Conservation (phyloP, 2,113 vertebrate species). For the Geococcyx californianus region DNA sequence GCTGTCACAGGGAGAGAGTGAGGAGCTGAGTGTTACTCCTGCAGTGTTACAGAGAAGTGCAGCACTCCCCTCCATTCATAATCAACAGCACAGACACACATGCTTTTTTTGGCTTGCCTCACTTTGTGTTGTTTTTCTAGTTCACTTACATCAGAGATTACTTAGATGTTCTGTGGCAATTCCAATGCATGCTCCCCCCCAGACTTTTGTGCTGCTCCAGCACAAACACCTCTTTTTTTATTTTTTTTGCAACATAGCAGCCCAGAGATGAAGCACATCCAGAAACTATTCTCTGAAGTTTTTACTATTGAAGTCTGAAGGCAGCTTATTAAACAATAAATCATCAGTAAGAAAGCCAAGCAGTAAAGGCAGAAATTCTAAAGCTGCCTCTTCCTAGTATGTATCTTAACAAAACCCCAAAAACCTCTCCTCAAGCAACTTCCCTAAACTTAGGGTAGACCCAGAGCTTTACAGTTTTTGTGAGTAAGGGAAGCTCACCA, state of each 20-base stretch:
- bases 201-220: not conserved
- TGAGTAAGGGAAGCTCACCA: not conserved
- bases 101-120: not conserved
- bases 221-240: not conserved
- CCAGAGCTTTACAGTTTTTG: not conserved
- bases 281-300: not conserved
- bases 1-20: not conserved
- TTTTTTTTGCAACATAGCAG: not conserved
- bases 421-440: not conserved
- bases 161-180: not conserved
- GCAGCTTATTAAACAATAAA: slow-evolving; percentile 24
- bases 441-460: not conserved
- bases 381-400: not conserved
- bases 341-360: not conserved
- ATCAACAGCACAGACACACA: not conserved
- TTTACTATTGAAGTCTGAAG: not conserved
- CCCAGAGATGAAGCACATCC: not conserved
- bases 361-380: not conserved
- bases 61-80: not conserved
- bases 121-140: not conserved
- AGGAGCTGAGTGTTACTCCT: not conserved
- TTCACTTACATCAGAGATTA: not conserved
- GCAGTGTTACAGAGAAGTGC: not conserved
- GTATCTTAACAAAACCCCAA: not conserved
- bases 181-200: not conserved